Base-by-base conservation (phyloP, 1,140 invertebrate genomes). In the Panonychus citri region DNA sequence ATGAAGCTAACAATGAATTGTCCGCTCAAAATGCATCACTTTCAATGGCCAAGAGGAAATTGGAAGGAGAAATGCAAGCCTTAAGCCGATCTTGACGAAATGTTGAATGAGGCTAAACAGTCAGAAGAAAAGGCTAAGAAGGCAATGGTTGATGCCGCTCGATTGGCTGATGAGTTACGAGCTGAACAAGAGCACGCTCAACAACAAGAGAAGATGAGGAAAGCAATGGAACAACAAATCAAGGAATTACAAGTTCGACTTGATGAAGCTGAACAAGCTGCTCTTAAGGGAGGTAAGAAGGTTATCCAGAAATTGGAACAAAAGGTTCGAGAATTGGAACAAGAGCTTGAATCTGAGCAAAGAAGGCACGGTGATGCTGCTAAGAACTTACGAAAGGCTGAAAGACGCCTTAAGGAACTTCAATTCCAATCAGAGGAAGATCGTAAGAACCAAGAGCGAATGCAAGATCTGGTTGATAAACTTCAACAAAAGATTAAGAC, bases 101-200 rank as follows among this genome's bases (percentile, higher is more conserved):
- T 93, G 62, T 74, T 93, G 64, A 91, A 91, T 73, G 87, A 93
- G 71, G 84, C 87, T 67, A 88, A 90, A 79, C 87, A 86, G 73
- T 87, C 84, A 56, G 87, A 93, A 71, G 90, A 95, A 74, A 90
- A 93, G 75, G 85, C 85, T 60, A 94, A 94, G 81, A 90, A 95
- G 76, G 85, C 91, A 27, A 89, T 93, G 83, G 87, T 93, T 63
- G 94, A 99, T 71, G 90, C 91, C 62, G 86, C 90, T 62, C 79
- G 90, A 69, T 77, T 98, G 63, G 91, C 91, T 62, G 94, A 98
- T 70, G 93, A 98, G 71, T 81, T 98, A 63, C 80, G 91, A 68
- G 88, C 90, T 62, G 94, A 99, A 77, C 94, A 98, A 72, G 93
- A 97, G 68, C 91, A 97, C 72, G 86, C 89, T 64, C 82, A 89